Base-by-base conservation (phyloP, 2,888 invertebrate genomes). In the Mimas tiliae region DNA sequence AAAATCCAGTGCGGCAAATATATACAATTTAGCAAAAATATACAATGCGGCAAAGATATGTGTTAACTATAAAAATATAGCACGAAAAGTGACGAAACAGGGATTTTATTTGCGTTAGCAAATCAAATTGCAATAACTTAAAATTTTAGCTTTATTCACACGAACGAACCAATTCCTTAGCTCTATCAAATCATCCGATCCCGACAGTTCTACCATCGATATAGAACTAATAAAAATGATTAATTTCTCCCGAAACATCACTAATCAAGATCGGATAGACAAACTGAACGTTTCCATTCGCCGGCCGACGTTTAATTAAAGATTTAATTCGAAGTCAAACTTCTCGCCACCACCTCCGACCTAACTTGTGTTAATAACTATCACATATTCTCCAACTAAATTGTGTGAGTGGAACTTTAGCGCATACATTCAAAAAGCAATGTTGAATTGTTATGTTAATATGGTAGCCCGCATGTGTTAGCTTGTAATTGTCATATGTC, bases 271-370 rank as follows among this genome's bases (percentile, higher is more conserved):
- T 16, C 9, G 6, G 33, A 47, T 47, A 45, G 58, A 48, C 34
- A 65, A 34, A 58, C 47, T n/a, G 47, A 65, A 58, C 48, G 52
- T 71, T 73, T 71, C 66, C 71, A 72, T 71, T 68, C 72, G 71
- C 68, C 71, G 66, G 67, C 67, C 69, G 70, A 14, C 75, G 75
- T 82, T 83, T 83, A 85, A 83, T 86, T 84, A 82, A 81, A 80
- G 78, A 84, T 81, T 82, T 79, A 82, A 81, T 84, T 78, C 77
- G 73, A 78, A 77, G 77, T 74, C 77, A 78, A 85, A 85, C 78
- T 83, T 84, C 76, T 71, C 71, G 71, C 72, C 67, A 55, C 65
- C 47, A 48, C 65, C 67, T 64, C 64, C 45, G 47, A 62, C 42
- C 66, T 62, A 71, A 69, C 65, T 71, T 67, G 68, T 4, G 27